phyloP scores from a whole-genome alignment of 2,113 vertebrate species.

The Daboia siamensis region DNA sequence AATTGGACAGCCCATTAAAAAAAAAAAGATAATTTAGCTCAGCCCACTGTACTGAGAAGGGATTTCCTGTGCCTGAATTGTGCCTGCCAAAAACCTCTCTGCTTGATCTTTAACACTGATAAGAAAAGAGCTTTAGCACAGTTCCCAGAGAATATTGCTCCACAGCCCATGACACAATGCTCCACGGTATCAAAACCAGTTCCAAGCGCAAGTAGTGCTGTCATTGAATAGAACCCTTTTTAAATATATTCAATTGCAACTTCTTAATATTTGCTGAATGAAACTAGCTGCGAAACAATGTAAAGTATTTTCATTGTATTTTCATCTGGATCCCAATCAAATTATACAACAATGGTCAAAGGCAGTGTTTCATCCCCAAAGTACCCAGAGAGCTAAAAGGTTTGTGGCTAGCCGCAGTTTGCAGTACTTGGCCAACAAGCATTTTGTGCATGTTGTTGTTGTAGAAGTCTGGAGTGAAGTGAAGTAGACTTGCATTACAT shows the following conservation, averaged over 20 bases:
- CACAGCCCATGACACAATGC: neutral
- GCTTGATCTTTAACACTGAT: neutral
- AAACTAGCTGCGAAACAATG: neutral
- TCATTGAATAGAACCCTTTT: neutral
- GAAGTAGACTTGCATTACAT: neutral
- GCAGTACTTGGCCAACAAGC: neutral
- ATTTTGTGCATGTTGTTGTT: neutral
- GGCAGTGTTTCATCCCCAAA: neutral
- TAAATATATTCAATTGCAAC: neutral
- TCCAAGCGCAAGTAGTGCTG: neutral
- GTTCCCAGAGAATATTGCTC: neutral
- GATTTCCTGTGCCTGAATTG: conserved; percentile 3
- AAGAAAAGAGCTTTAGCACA: neutral
- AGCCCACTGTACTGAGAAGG: neutral
- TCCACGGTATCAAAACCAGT: neutral
- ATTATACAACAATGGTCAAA: neutral
- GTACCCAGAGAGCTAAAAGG: neutral
- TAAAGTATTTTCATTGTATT: neutral
- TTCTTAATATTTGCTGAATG: neutral
- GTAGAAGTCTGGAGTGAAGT: neutral
- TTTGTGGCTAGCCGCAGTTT: neutral
- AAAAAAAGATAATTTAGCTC: conserved; percentile 1
- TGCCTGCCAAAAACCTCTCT: neutral
- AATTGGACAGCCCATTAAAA: neutral
- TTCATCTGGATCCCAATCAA: neutral